phyloP scores from a whole-genome alignment of 2,888 invertebrate genomes.

The Erebia epiphron region DNA sequence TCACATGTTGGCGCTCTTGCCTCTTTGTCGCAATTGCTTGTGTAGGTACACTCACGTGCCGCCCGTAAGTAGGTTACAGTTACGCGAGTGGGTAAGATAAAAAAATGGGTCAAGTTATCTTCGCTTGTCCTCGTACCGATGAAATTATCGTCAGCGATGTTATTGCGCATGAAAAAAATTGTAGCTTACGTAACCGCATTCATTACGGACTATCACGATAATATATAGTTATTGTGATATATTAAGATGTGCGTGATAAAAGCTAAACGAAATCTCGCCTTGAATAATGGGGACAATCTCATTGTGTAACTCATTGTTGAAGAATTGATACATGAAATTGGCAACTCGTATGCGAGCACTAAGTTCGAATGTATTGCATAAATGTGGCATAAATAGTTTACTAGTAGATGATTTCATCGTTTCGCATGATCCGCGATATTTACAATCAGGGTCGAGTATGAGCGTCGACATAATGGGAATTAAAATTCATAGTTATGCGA shows the following conservation, averaged over 20 bases:
- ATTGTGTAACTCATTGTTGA: conserved; percentile 25
- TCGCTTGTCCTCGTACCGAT: conserved; percentile 76
- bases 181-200: conserved; percentile 61
- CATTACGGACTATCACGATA: conserved; percentile 32
- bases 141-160: conserved; percentile 68
- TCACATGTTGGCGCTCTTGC: conserved; percentile 50
- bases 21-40: conserved; percentile 57
- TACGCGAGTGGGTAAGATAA: conserved; percentile 73
- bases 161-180: conserved; percentile 73
- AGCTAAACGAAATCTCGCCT: conserved; percentile 22
- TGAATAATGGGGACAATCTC: conserved; percentile 27
- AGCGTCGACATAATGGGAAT: conserved; percentile 42
- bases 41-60: conserved; percentile 63
- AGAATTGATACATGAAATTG: conserved; percentile 24
- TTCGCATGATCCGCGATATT: conserved; percentile 22
- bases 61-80: conserved; percentile 74
- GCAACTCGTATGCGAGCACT: conserved; percentile 15
- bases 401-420: conserved; percentile 39
- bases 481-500: conserved; percentile 46
- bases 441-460: conserved; percentile 38
- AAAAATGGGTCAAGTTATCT: conserved; percentile 83
- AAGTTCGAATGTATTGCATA: conserved; percentile 12
- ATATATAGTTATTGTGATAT: conserved; percentile 17
- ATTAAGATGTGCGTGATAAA: conserved; percentile 19
- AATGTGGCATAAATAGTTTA: conserved; percentile 30